Conservation (phyloP, 2,113 vertebrate species). For the Scomber japonicus region DNA sequence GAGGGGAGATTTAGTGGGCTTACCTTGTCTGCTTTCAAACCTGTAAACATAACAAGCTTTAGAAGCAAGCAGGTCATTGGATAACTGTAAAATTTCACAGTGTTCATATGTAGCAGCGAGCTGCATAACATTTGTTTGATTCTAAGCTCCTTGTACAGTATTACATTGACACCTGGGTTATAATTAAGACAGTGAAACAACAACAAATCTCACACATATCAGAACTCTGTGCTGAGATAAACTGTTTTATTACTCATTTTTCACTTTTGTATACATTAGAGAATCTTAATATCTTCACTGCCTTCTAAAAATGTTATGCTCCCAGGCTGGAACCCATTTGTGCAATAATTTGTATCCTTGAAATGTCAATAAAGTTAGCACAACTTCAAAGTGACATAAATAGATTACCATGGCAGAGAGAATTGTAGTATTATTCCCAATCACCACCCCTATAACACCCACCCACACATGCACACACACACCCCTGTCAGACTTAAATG, state of each 20-base stretch:
- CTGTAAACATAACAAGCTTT: conserved; percentile 50
- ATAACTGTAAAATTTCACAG: conserved; percentile 8
- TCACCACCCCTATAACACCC: conserved; percentile 28
- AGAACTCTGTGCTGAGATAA: neutral
- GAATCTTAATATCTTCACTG: conserved; percentile 10
- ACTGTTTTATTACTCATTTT: neutral
- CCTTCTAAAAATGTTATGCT: conserved; percentile 1
- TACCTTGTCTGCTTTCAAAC: conserved; percentile 22
- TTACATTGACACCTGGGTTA: neutral
- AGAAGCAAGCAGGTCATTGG: conserved; percentile 9
- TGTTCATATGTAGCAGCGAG: conserved; percentile 8
- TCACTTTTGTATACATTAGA: neutral
- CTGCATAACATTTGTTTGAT: neutral
- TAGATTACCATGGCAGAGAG: conserved; percentile 25
- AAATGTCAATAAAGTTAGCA: conserved; percentile 28
- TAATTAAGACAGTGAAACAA: neutral
- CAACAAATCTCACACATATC: neutral
- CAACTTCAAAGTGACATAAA: conserved; percentile 42
- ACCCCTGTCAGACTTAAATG: conserved; percentile 50
- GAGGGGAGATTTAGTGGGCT: conserved; percentile 51
- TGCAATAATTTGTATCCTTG: conserved; percentile 17
- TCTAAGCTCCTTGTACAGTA: neutral
- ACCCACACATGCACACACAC: conserved; percentile 16
- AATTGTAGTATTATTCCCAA: conserved; percentile 40
- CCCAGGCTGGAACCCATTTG: neutral